phyloP scores from a whole-genome alignment of 2,888 invertebrate species.

The Leptinotarsa juncta region DNA sequence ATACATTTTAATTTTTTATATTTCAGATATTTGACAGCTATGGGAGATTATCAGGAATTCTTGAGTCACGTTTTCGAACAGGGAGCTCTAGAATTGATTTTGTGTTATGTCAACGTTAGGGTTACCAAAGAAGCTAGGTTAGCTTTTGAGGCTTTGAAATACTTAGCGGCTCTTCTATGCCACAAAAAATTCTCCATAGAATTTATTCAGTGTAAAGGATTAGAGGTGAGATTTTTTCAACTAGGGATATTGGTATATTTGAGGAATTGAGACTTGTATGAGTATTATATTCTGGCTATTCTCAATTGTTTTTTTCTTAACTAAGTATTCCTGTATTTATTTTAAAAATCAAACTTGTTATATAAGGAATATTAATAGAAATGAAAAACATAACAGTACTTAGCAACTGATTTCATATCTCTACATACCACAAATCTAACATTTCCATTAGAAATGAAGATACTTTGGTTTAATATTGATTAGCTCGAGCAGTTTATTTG shows the following conservation, averaged over 20 bases:
- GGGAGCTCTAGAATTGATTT: constrained; percentile 88
- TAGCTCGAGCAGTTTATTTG: no score
- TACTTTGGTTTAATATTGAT: no score
- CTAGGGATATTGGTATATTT: no score
- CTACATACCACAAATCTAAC: no score
- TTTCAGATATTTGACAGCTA: constrained; percentile 91
- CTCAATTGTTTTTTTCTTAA: background rate
- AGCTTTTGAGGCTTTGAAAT: constrained; percentile 96
- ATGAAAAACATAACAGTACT: no score
- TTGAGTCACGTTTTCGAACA: constrained; percentile 93
- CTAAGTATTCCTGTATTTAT: background rate
- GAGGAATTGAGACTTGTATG: no score
- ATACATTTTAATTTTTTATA: background rate
- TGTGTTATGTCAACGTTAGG: constrained; percentile 89
- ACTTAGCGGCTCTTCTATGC: constrained; percentile 92
- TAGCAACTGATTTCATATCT: no score
- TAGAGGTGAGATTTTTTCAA: constrained; percentile 70
- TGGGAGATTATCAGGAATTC: constrained; percentile 99
- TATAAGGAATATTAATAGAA: no score
- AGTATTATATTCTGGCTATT: background rate
- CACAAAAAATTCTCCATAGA: constrained; percentile 99
- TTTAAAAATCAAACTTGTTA: background rate
- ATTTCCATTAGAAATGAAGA: no score
- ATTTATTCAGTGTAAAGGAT: constrained; percentile 89
- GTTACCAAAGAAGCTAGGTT: constrained; percentile 91